A percentile compares a stretch with the other conserved stretches of the same genome.
Conservation (phyloP, 2,113 vertebrate genomes). For the Megalops atlanticus region DNA sequence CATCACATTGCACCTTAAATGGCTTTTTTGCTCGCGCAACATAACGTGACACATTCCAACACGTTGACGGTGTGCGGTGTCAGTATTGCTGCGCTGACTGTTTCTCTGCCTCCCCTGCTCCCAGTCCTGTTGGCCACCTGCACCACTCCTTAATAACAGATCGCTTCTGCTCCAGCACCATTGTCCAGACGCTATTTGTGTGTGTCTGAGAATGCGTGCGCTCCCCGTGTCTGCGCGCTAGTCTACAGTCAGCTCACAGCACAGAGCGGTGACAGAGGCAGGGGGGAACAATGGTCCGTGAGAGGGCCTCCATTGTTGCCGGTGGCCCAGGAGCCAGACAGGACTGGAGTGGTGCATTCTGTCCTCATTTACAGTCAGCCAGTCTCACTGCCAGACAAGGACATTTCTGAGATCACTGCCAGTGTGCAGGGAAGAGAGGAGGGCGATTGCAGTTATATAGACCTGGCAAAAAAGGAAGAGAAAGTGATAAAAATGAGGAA, state of each 20-base stretch:
- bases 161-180: conserved; percentile 37
- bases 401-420: conserved; percentile 17
- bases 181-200: conserved; percentile 45
- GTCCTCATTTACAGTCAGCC: conserved; percentile 17
- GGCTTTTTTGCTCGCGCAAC: no score
- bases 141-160: conserved; percentile 4
- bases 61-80: no score
- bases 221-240: conserved; percentile 35
- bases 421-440: not conserved
- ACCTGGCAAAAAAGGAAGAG: not conserved
- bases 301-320: conserved; percentile 62
- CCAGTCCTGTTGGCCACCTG: not conserved
- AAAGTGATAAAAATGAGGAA: not conserved
- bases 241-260: conserved; percentile 53
- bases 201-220: conserved; percentile 53
- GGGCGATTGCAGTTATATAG: not conserved
- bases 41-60: not conserved
- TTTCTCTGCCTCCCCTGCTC: not conserved
- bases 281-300: conserved; percentile 58
- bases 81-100: not conserved
- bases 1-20: no score
- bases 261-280: conserved; percentile 41
- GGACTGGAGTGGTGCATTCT: conserved; percentile 35
- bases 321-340: conserved; percentile 52
- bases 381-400: conserved; percentile 43